phyloP scores from a whole-genome alignment of 53 echinoderm and acorn worm genomes.

The Holothuria leucospilota region DNA sequence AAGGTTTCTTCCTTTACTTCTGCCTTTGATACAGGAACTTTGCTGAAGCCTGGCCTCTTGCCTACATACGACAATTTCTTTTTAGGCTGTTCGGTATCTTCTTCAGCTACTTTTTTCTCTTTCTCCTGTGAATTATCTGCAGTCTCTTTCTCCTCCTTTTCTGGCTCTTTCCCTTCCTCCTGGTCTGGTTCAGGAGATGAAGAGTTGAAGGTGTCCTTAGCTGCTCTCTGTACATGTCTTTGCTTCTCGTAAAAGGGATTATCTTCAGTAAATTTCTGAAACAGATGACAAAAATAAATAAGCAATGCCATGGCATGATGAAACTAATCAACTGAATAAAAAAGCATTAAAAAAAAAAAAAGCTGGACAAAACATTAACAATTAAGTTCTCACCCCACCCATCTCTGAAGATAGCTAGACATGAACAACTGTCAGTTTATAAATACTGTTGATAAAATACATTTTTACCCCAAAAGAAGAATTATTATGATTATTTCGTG shows the following conservation, averaged over 20 bases:
- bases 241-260: conserved; percentile 86
- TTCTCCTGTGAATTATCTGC: conserved; percentile 47
- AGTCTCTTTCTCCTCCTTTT: conserved; percentile 35
- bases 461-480: too few species aligned
- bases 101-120: conserved; percentile 26
- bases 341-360: too few species aligned
- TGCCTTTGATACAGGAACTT: background rate
- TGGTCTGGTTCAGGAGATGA: conserved; percentile 42
- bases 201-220: conserved; percentile 53
- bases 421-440: too few species aligned
- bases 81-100: background rate
- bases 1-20: background rate
- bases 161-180: conserved; percentile 56
- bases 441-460: too few species aligned
- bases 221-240: conserved; percentile 74
- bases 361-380: too few species aligned
- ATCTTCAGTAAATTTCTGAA: conserved; percentile 90
- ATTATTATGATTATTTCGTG: background rate
- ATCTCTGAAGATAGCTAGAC: too few species aligned
- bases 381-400: too few species aligned
- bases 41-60: background rate
- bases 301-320: too few species aligned
- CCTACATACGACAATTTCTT: conserved; percentile 24
- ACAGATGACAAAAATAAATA: background rate
- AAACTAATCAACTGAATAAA: too few species aligned